Evolutionary conservation across 2,113 vertebrate genomes (phyloP).

Genomic region (Amphiprion percula): DNA sequence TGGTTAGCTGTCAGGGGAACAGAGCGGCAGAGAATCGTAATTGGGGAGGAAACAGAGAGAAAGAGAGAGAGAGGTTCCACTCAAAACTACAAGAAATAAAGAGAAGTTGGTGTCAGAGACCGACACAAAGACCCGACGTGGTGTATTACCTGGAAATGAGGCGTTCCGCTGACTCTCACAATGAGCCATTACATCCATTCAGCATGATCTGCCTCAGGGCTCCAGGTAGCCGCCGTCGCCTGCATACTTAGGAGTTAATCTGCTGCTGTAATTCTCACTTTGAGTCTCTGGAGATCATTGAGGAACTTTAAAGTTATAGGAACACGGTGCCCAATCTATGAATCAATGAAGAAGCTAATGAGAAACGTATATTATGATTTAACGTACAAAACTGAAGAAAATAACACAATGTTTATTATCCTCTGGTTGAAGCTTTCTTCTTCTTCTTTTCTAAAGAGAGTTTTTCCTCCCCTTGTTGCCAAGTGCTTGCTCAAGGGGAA

Average conservation of each 20-base stretch:
- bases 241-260: slow-evolving; percentile 5
- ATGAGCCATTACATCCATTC: slow-evolving; percentile 46
- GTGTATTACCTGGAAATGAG: slow-evolving; percentile 58
- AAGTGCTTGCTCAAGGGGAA: too few species aligned
- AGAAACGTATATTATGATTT: too few species aligned
- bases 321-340: not conserved
- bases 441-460: too few species aligned
- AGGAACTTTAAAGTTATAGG: not conserved
- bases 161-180: slow-evolving; percentile 24
- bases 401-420: too few species aligned
- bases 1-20: slow-evolving; percentile 63
- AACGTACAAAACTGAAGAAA: too few species aligned
- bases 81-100: slow-evolving; percentile 51
- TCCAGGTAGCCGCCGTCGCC: slow-evolving; percentile 26
- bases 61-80: slow-evolving; percentile 7
- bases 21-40: slow-evolving; percentile 46
- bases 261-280: not conserved
- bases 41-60: slow-evolving; percentile 13
- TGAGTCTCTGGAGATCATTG: not conserved
- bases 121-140: slow-evolving; percentile 29
- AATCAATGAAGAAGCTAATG: too few species aligned
- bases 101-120: slow-evolving; percentile 44
- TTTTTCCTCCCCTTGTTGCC: too few species aligned
- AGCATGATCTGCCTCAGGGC: slow-evolving; percentile 11
- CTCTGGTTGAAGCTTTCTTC: too few species aligned